phyloP scores from a whole-genome alignment of 2,113 vertebrate species.

The Oreochromis aureus region DNA sequence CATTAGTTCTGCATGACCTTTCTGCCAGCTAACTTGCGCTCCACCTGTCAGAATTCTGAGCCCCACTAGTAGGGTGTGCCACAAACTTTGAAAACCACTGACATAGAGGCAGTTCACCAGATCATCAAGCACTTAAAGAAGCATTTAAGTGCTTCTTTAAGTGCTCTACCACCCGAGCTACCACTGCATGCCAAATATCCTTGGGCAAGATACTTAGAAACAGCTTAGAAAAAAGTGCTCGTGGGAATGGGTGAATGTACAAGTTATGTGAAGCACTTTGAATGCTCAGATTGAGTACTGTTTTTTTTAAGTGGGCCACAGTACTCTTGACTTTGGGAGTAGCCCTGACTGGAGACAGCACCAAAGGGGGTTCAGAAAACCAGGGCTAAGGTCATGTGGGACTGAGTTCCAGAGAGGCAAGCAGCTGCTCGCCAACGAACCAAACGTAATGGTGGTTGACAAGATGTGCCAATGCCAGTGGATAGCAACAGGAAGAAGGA shows the following conservation, averaged over 20 bases:
- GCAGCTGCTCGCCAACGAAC: not conserved
- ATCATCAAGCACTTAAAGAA: not conserved
- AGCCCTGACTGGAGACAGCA: not conserved
- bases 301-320: not conserved
- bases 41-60: not conserved
- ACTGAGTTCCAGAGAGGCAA: rapidly evolving
- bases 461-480: rapidly evolving
- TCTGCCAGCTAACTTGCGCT: rapidly evolving
- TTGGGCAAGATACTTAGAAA: not conserved
- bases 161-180: too few relatives aligned
- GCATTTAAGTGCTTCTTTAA: not conserved
- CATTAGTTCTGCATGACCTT: not conserved
- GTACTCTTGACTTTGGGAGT: not conserved
- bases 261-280: not conserved
- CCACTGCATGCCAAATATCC: not conserved
- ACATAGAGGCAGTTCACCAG: not conserved
- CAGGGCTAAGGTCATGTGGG: not conserved
- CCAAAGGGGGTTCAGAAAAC: not conserved
- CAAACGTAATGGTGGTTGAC: not conserved
- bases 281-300: not conserved
- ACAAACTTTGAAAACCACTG: not conserved
- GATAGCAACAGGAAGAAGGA: not conserved
- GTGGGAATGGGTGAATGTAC: not conserved
- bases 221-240: not conserved
- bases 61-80: rapidly evolving